phyloP scores from a whole-genome alignment of 2,113 vertebrate species.

The Melospiza melodia region DNA sequence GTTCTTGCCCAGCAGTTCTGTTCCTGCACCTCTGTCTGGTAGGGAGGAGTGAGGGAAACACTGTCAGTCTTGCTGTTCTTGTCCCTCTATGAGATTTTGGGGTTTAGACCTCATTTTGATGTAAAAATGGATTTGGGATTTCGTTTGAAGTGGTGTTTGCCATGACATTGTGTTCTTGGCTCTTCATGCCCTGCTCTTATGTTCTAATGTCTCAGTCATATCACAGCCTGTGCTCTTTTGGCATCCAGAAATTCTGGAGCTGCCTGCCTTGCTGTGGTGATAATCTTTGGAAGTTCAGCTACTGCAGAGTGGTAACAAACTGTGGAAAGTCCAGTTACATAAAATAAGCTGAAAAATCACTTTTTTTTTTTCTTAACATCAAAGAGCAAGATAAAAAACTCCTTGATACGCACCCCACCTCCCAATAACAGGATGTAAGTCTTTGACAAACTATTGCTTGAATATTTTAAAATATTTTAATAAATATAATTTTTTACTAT shows the following conservation, averaged over 20 bases:
- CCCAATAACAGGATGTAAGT: background rate
- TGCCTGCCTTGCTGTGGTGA: background rate
- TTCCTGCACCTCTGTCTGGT: background rate
- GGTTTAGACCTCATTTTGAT: background rate
- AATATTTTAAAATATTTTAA: background rate
- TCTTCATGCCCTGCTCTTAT: background rate
- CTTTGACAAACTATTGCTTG: background rate
- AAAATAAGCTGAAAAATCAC: background rate
- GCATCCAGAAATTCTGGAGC: background rate
- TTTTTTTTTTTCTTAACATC: background rate
- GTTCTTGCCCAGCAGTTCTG: background rate
- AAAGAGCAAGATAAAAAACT: background rate
- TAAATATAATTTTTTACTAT: too few species aligned
- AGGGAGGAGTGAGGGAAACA: background rate
- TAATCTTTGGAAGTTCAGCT: background rate
- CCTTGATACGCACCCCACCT: background rate
- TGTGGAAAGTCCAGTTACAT: background rate
- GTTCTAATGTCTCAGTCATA: background rate
- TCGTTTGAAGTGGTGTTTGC: background rate
- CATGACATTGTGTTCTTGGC: background rate
- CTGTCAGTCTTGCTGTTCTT: background rate
- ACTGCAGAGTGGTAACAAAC: background rate
- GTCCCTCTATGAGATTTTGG: background rate
- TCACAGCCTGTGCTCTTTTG: background rate
- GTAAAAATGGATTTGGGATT: background rate